Evolutionary conservation across 2,888 invertebrate species (phyloP).

Genomic region (Meteorus cinctellus): DNA sequence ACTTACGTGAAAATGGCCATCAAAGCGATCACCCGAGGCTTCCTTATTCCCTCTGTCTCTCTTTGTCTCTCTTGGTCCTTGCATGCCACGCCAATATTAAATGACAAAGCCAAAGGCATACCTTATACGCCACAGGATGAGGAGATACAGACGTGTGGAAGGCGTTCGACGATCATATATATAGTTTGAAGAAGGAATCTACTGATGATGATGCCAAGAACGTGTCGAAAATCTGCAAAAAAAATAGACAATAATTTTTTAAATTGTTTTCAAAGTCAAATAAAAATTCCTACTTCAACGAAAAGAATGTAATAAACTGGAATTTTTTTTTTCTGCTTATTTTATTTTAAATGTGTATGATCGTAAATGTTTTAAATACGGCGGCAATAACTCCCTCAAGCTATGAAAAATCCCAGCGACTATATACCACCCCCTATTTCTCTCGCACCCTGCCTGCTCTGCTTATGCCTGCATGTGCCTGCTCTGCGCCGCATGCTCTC

Average conservation of each 20-base stretch:
- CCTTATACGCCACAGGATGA: slow-evolving; percentile 53
- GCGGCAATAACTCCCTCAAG: slow-evolving; percentile 38
- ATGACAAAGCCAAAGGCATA: slow-evolving; percentile 74
- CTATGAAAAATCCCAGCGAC: slow-evolving; percentile 30
- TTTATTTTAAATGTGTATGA: slow-evolving; percentile 70
- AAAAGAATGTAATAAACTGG: slow-evolving; percentile 54
- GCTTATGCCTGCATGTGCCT: slow-evolving; percentile 39
- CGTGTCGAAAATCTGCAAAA: not conserved
- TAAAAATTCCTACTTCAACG: slow-evolving; percentile 21
- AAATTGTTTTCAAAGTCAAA: too few relatives aligned
- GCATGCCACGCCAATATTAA: slow-evolving; percentile 73
- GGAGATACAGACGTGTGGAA: slow-evolving; percentile 18
- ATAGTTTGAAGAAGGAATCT: slow-evolving; percentile 26
- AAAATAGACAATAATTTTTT: too few relatives aligned
- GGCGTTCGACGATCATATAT: slow-evolving; percentile 32
- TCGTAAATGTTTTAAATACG: slow-evolving; percentile 72
- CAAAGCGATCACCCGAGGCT: slow-evolving; percentile 73
- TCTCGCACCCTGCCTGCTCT: slow-evolving; percentile 40
- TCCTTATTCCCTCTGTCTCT: slow-evolving; percentile 65
- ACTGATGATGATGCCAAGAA: slow-evolving; percentile 19
- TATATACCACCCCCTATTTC: slow-evolving; percentile 38
- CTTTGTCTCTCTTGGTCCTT: slow-evolving; percentile 43
- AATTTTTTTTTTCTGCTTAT: slow-evolving; percentile 62
- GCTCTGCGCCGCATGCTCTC: slow-evolving; percentile 41
- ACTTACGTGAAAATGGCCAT: slow-evolving; percentile 55